Evolutionary conservation across 2,888 invertebrate genomes (phyloP).

Genomic region (Eubasilissa splendida): DNA sequence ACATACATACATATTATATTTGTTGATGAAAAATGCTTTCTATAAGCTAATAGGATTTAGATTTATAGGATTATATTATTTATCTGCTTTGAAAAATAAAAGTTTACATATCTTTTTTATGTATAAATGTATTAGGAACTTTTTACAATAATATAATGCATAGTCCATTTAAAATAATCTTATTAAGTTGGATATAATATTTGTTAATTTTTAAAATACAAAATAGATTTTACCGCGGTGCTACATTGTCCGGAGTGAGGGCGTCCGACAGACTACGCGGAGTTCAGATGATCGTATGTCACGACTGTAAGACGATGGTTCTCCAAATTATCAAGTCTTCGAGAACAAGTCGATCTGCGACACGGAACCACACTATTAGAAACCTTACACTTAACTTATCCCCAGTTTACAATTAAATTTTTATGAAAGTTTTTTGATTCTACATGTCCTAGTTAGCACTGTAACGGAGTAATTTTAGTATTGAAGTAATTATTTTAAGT

Average conservation of each 20-base stretch:
- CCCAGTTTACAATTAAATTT: conserved; percentile 77
- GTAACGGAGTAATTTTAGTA: conserved; percentile 2
- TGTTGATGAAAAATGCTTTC: no score
- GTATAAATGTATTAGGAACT: no score
- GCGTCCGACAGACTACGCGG: conserved; percentile 79
- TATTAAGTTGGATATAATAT: neutral
- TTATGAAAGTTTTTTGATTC: conserved; percentile 5
- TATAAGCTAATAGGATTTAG: no score
- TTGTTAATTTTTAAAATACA: conserved; percentile 61
- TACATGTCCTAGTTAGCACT: conserved; percentile 19
- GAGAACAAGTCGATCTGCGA: conserved; percentile 85
- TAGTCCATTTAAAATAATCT: neutral
- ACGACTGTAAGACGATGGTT: conserved; percentile 95
- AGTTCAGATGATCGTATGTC: conserved; percentile 91
- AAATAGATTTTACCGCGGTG: conserved; percentile 76
- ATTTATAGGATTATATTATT: no score
- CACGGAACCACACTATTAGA: conserved; percentile 85
- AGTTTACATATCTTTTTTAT: no score
- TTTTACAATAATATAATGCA: no score
- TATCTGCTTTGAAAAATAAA: no score
- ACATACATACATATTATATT: no score
- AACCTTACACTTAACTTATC: conserved; percentile 88
- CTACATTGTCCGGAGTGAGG: conserved; percentile 73
- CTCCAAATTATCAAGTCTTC: conserved; percentile 94
- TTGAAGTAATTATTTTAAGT: conserved; percentile 13